Base-by-base conservation (phyloP, 2,797 vertebrate species). In the Furcifer pardalis region DNA sequence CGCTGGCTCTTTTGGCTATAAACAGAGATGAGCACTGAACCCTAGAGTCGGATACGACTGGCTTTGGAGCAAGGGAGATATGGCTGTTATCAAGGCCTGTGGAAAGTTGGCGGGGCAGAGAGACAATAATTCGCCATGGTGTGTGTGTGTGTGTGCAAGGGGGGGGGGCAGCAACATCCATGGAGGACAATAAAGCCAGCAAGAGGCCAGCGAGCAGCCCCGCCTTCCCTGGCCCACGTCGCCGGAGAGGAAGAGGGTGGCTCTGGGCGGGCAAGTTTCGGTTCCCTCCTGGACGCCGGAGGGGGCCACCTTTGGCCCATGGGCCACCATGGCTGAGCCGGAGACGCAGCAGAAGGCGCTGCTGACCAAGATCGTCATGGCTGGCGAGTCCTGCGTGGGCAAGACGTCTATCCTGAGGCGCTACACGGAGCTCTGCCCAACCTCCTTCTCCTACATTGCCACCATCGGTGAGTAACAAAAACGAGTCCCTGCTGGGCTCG, bases 381-480 rank as follows among this genome's bases (percentile, higher is more conserved):
- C 94, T n/a, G 95, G 95, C 5, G 95, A 95, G 81, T 85, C 95
- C 73, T 89, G 76, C 79, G 95, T 95, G 56, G 95, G 95, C 21
- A 95, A 96, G 77, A 95, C 94, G 0, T 94, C 94, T 42, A 92
- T 96, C 79, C 90, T 95, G 78, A 83, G 90, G 86, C 78, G 92
- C 30, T 96, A 94, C 88, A 92, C 92, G 1, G 94, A 95, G 1
- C 71, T 93, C 83, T 2, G 1, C 68, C 85, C 75, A 8, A 1
- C 60, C 35, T 30, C 82, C 35, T 37, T 71, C 52, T 74, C 85
- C 68, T 95, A 93, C 63, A 40, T 96, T 75, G 89, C 95, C 81
- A 96, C 95, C 30, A 81, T 96, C 81, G 95, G 95, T 95, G 92
- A 95, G 95, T 94, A 86, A 42, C n/a, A n/a, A 10, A 8, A 9